Evolutionary conservation across 1,140 invertebrate genomes (phyloP).

Genomic region (Zaprionus nigranus): DNA sequence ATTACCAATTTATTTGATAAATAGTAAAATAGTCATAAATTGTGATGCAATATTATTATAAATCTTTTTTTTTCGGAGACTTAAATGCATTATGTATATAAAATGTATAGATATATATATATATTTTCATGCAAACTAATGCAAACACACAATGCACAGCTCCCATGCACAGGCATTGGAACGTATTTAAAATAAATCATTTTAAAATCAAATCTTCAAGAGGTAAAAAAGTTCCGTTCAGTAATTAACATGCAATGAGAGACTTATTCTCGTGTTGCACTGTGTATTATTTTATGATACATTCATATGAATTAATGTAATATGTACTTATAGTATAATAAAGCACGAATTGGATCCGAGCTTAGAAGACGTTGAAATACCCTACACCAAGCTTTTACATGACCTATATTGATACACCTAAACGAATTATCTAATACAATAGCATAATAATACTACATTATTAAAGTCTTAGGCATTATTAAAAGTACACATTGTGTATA

Average conservation of each 20-base stretch:
- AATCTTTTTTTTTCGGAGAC: slow-evolving; percentile 13
- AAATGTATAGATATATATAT: neutral
- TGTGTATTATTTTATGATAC: neutral
- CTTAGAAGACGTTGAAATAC: neutral
- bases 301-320: too few relatives aligned
- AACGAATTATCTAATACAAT: too few relatives aligned
- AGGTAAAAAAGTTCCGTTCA: neutral
- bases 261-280: neutral
- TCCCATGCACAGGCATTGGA: neutral
- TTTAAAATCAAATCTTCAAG: neutral
- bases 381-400: too few relatives aligned
- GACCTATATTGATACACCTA: too few relatives aligned
- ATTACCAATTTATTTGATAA: slow-evolving; percentile 8
- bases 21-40: neutral
- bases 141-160: neutral
- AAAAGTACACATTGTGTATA: too few relatives aligned
- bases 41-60: slow-evolving; percentile 6
- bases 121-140: neutral
- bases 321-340: neutral
- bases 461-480: too few relatives aligned
- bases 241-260: neutral
- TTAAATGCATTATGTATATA: slow-evolving; percentile 13
- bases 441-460: too few relatives aligned
- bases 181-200: neutral
- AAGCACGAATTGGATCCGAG: neutral